Percentiles rank a stretch among this genome's conserved stretches.
These are phyloP conservation scores for Syngnathoides biaculeatus DNA, from an alignment of 2,113 vertebrate species.

Conservation along the genomic window DNA sequence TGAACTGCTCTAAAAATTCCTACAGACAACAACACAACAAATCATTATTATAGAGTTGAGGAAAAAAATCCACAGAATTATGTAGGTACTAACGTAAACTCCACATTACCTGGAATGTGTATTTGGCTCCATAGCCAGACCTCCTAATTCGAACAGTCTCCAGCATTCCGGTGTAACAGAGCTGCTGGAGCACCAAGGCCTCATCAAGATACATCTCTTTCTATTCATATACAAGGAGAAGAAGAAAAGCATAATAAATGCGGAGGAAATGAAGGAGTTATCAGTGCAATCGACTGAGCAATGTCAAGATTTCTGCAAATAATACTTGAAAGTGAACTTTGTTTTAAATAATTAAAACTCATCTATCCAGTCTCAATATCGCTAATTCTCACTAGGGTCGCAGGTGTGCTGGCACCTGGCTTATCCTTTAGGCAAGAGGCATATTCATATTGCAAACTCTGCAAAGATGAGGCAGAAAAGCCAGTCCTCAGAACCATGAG, in stretches of 20 bases:
- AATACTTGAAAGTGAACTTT: not conserved
- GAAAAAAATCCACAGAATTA: not conserved
- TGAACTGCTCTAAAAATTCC: constrained; percentile 92
- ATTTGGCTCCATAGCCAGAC: constrained; percentile 96
- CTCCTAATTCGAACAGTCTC: constrained; percentile 94
- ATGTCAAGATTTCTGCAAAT: not conserved
- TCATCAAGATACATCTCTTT: constrained; percentile 91
- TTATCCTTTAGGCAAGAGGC: too few relatives aligned
- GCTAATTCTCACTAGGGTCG: too few relatives aligned
- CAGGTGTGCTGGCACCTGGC: too few relatives aligned
- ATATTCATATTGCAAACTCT: too few relatives aligned
- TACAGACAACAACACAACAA: constrained; percentile 39
- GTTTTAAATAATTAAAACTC: not conserved
- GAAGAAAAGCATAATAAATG: not conserved
- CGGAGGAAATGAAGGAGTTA: not conserved
- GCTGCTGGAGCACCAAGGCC: constrained; percentile 88
- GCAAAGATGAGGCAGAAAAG: too few relatives aligned
- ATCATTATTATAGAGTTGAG: not conserved
- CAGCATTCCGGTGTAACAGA: constrained; percentile 96
- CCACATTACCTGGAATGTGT: constrained; percentile 86
- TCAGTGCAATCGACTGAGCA: not conserved
- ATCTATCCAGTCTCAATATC: too few relatives aligned
- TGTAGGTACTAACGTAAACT: not conserved
- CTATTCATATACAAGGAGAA: constrained; percentile 66
- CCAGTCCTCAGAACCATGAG: too few relatives aligned